A percentile compares a stretch with the other conserved stretches of the same genome.
Evolutionary conservation across 2,113 vertebrate species (phyloP).

Genomic region (Vombatus ursinus): DNA sequence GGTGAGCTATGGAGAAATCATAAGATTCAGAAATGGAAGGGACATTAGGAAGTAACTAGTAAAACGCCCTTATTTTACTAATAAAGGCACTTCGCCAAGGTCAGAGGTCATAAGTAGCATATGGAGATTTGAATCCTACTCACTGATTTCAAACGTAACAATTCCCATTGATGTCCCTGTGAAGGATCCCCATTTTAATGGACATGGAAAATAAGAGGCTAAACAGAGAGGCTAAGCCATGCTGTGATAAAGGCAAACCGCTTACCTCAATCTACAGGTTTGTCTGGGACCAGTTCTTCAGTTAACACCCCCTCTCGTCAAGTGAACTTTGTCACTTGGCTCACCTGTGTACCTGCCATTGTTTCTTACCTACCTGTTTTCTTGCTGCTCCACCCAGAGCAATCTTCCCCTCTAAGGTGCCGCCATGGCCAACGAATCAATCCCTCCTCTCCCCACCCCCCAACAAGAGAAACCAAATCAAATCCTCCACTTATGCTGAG

Average conservation of each 20-base stretch:
- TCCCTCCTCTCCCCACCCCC: background rate
- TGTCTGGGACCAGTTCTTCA: background rate
- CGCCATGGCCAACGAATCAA: slow-evolving; percentile 11
- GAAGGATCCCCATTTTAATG: background rate
- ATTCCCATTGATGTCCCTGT: background rate
- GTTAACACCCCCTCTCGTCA: background rate
- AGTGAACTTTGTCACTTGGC: background rate
- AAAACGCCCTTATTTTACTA: background rate
- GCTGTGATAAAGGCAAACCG: background rate
- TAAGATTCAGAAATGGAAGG: background rate
- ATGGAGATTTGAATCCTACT: background rate
- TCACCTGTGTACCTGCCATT: background rate
- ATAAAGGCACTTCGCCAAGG: background rate
- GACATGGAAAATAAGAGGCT: background rate
- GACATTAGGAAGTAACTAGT: background rate
- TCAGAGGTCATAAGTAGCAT: background rate
- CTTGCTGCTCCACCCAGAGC: slow-evolving; percentile 33
- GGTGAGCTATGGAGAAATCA: background rate
- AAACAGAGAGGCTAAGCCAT: background rate
- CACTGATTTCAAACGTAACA: background rate
- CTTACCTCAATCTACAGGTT: background rate
- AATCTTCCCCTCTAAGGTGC: slow-evolving; percentile 12
- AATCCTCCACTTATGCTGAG: background rate
- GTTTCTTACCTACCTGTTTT: slow-evolving; percentile 39
- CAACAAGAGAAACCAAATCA: background rate